These are phyloP conservation scores for Epizoanthus rinbou DNA, from an alignment of 92 coral and sea anemone species.

Conservation along the genomic window DNA sequence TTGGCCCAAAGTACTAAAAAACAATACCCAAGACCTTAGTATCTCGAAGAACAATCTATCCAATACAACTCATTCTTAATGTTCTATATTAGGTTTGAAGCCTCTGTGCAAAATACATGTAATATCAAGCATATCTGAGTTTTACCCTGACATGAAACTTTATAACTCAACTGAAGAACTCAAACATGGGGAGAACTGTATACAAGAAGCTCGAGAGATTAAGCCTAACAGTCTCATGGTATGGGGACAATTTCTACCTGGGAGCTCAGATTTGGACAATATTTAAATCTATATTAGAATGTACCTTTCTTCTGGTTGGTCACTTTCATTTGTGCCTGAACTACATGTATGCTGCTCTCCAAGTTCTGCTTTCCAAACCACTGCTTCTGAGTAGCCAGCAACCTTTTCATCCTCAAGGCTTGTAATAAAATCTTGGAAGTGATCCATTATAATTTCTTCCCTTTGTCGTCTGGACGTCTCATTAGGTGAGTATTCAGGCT, in stretches of 20 bases:
- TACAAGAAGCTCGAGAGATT: slow-evolving; percentile 25
- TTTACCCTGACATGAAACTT: slow-evolving; percentile 23
- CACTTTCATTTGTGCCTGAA: slow-evolving; percentile 29
- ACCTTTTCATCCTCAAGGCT: slow-evolving; percentile 37
- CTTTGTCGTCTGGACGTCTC: slow-evolving; percentile 16
- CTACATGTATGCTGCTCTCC: neutral
- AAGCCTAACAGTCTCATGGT: slow-evolving; percentile 16
- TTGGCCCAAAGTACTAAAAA: slow-evolving; percentile 18
- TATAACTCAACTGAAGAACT: slow-evolving; percentile 13
- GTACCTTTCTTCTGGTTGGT: slow-evolving; percentile 35
- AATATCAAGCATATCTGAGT: slow-evolving; percentile 17
- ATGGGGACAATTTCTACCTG: slow-evolving; percentile 22
- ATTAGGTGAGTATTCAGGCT: slow-evolving; percentile 28
- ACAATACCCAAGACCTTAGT: neutral
- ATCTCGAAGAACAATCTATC: slow-evolving; percentile 19
- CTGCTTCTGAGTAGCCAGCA: slow-evolving; percentile 30
- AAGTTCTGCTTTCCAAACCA: slow-evolving; percentile 29
- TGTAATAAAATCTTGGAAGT: slow-evolving; percentile 44
- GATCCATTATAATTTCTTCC: slow-evolving; percentile 43
- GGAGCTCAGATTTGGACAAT: slow-evolving; percentile 27
- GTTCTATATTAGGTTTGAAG: slow-evolving; percentile 14
- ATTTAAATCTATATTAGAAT: slow-evolving; percentile 19
- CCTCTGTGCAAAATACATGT: slow-evolving; percentile 23
- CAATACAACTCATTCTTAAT: slow-evolving; percentile 21
- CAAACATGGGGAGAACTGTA: slow-evolving; percentile 16